Conservation (phyloP, 2,797 vertebrate genomes). For the Hoplostethus mediterraneus region DNA sequence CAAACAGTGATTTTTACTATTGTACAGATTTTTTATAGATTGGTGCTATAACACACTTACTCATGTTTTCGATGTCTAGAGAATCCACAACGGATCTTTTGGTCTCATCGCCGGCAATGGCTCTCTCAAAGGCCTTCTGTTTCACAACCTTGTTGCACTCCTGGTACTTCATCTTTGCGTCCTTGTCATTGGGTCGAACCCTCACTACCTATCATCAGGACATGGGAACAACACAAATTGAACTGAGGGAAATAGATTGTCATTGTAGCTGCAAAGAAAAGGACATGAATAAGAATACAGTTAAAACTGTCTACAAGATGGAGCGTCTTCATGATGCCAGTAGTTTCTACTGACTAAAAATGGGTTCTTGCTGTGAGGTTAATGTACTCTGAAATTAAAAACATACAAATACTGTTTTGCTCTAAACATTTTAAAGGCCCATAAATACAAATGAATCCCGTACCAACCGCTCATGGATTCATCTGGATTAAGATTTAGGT, state of each 20-base stretch:
- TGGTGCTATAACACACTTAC: conserved; percentile 77
- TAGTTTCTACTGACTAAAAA: neutral
- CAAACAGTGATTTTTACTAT: no score
- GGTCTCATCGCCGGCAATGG: conserved; percentile 92
- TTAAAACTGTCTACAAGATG: neutral
- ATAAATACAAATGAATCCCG: conserved; percentile 13
- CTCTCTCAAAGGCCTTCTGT: conserved; percentile 95
- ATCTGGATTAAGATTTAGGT: conserved; percentile 2
- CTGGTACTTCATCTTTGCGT: conserved; percentile 95
- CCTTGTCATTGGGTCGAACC: conserved; percentile 94
- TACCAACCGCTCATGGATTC: neutral
- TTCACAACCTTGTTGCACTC: conserved; percentile 96
- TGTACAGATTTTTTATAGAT: neutral
- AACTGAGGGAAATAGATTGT: neutral
- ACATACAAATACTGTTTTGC: neutral
- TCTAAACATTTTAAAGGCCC: neutral
- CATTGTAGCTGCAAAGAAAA: neutral
- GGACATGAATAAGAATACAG: neutral
- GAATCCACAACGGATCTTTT: conserved; percentile 94
- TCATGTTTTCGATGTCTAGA: conserved; percentile 96
- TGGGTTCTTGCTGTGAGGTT: neutral
- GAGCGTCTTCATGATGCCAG: neutral
- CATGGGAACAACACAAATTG: conserved; percentile 11
- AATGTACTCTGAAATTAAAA: neutral
- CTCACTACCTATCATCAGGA: conserved; percentile 87